Conservation (phyloP, 2,888 invertebrate genomes). For the Dicyrtoma fusca region DNA sequence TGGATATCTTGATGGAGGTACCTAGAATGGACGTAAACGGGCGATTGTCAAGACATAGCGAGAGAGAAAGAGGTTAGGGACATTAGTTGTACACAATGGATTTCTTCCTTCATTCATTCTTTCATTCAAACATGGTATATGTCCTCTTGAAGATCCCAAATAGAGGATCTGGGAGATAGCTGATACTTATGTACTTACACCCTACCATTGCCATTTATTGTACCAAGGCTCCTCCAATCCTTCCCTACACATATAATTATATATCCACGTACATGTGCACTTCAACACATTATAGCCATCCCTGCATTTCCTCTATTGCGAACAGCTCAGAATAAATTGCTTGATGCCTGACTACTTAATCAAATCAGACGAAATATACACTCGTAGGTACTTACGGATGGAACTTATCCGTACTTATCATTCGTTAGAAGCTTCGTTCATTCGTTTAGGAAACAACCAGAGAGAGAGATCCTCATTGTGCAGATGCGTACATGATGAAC, state of each 20-base stretch:
- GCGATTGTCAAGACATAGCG: constrained; percentile 1
- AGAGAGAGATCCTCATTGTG: not conserved
- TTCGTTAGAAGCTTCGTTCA: not conserved
- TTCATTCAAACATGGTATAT: not conserved
- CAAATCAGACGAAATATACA: constrained; percentile 25
- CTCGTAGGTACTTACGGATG: not conserved
- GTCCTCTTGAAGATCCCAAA: not conserved
- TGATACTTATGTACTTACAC: not conserved
- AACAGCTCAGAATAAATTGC: constrained; percentile 16
- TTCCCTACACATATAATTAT: constrained; percentile 10
- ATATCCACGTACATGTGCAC: not conserved
- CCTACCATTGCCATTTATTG: too few relatives aligned
- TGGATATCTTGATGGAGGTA: too few relatives aligned
- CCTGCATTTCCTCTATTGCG: constrained; percentile 11
- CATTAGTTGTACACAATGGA: constrained; percentile 13
- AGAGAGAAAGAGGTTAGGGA: constrained; percentile 20
- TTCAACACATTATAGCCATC: not conserved
- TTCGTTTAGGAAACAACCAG: not conserved
- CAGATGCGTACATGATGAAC: constrained; percentile 20
- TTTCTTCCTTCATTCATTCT: constrained; percentile 7
- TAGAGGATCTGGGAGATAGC: not conserved
- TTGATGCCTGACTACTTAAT: constrained; percentile 26
- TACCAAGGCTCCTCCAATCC: not conserved
- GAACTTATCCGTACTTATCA: not conserved
- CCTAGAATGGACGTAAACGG: not conserved